Evolutionary conservation across 2,888 invertebrate genomes (phyloP).

Genomic region (Metallyticus violacea): DNA sequence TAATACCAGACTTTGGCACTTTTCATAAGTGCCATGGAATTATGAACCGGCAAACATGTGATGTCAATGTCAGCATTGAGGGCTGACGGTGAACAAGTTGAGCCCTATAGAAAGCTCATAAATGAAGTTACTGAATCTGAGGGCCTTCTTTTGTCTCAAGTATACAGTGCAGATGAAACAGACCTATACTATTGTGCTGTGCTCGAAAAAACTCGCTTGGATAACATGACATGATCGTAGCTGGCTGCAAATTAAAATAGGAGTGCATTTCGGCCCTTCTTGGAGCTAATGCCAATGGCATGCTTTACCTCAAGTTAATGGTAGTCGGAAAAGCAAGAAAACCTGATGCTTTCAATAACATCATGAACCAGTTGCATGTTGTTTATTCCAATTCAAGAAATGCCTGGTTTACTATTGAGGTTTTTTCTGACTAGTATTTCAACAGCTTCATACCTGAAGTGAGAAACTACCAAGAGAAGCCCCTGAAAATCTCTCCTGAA

Average conservation of each 20-base stretch:
- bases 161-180: no score
- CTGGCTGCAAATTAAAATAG: background rate
- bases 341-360: background rate
- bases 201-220: background rate
- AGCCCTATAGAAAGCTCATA: background rate
- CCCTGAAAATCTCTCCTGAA: background rate
- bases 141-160: background rate
- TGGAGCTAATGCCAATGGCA: background rate
- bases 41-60: no score
- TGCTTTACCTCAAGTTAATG: background rate
- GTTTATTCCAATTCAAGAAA: background rate
- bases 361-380: background rate
- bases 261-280: background rate
- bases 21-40: no score
- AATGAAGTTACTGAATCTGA: background rate
- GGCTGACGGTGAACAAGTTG: background rate
- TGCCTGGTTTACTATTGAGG: conserved; percentile 1
- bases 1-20: no score
- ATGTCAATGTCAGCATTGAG: background rate
- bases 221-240: background rate
- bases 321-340: background rate
- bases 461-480: background rate
- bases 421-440: background rate
- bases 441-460: background rate
- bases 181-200: background rate